Conservation (phyloP, 2,888 invertebrate genomes). For the Tetragonula carbonaria region DNA sequence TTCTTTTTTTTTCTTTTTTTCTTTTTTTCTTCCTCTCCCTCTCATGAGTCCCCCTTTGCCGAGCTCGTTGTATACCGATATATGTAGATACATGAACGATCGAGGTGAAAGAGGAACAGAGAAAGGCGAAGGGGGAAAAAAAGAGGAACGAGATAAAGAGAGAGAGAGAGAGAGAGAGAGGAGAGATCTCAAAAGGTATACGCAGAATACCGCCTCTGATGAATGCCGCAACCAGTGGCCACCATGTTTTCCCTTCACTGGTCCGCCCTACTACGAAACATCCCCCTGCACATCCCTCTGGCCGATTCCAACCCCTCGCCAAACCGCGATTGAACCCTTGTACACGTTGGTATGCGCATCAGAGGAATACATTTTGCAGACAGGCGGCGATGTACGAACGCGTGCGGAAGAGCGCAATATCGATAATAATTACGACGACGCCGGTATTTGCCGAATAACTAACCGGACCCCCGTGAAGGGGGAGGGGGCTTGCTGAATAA, state of each 20-base stretch:
- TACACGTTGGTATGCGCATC: conserved; percentile 61
- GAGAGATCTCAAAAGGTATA: conserved; percentile 68
- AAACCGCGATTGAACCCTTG: conserved; percentile 72
- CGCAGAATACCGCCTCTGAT: conserved; percentile 80
- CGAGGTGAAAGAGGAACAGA: conserved; percentile 19
- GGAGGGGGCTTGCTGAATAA: background rate
- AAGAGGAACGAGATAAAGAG: conserved; percentile 13
- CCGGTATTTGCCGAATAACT: conserved; percentile 29
- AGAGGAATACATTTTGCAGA: conserved; percentile 59
- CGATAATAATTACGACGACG: conserved; percentile 53
- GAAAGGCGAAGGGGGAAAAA: conserved; percentile 23
- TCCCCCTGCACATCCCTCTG: conserved; percentile 65
- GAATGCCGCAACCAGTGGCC: conserved; percentile 81
- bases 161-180: conserved; percentile 19
- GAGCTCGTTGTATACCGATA: conserved; percentile 35
- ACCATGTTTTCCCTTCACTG: conserved; percentile 73
- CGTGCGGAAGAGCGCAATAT: conserved; percentile 34
- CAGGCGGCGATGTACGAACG: conserved; percentile 27
- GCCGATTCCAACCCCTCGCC: conserved; percentile 69
- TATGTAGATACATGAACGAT: conserved; percentile 58
- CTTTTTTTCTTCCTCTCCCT: no score
- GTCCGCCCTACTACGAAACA: conserved; percentile 70
- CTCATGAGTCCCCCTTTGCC: conserved; percentile 69
- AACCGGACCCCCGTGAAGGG: background rate
- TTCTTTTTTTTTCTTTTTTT: conserved; percentile 69